Conservation (phyloP, 2,113 vertebrate genomes). For the Centropus unirufus region DNA sequence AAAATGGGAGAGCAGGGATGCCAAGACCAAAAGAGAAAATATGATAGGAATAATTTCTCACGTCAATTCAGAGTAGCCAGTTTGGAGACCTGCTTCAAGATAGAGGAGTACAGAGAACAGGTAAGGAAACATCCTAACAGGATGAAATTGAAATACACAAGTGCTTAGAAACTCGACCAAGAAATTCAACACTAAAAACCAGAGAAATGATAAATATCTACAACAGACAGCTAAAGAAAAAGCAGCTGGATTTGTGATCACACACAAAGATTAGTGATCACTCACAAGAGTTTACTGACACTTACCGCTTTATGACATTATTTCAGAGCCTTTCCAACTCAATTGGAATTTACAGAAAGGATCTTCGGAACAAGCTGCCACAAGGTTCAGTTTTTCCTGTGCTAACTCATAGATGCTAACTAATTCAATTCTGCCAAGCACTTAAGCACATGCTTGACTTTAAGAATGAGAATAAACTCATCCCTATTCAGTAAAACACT, state of each 20-base stretch:
- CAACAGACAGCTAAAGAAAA: background rate
- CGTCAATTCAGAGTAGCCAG: background rate
- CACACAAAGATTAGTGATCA: too few species aligned
- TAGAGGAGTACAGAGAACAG: background rate
- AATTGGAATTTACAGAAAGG: background rate
- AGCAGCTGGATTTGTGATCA: background rate
- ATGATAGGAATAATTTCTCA: background rate
- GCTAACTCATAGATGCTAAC: background rate
- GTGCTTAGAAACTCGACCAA: background rate
- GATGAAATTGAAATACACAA: background rate
- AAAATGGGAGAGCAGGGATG: background rate
- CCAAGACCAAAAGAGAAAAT: background rate
- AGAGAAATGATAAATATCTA: background rate
- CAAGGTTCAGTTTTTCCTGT: background rate
- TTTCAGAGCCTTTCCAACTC: background rate
- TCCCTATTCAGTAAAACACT: conserved; percentile 7
- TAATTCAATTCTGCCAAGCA: background rate
- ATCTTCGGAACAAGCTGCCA: background rate
- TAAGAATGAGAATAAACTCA: background rate
- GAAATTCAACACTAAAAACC: background rate
- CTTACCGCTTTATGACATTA: too few species aligned
- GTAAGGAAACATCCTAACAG: background rate
- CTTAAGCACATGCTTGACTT: conserved; percentile 34
- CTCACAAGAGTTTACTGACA: background rate
- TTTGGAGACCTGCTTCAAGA: background rate